Evolutionary conservation across 2,113 vertebrate genomes (phyloP), one percentile per base, ranked within the genome.

Genomic region (Ranitomeya variabilis): DNA sequence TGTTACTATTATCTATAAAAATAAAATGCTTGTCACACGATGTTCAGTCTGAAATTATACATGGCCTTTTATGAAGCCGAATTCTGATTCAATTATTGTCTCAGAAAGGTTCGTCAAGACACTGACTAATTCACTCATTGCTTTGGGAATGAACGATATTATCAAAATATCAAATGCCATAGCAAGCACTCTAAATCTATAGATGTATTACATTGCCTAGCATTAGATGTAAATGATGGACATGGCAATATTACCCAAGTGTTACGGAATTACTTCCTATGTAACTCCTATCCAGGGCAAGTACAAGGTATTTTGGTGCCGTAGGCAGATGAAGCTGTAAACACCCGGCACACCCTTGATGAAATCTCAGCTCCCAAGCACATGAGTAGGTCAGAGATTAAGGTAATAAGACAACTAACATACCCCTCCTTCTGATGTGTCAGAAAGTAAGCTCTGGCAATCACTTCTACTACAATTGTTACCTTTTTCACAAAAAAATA

Each of bases 1-100:
- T 66, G 85, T 66, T 79, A 26, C 37, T 54, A 26, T 86, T 86
- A 86, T 79, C 26, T 54, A 64, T n/a, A 79, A 64, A 79, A 79
- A 86, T 60, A 79, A 78, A 79, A 37, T n/a, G 77, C 18, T 55
- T 86, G 85, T 79, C 74, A 66, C 54, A 52, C 0, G 51, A 86
- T 23, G 73, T 86, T 60, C 64, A 57, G 26, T 23, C 37, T 62
- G 18, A 66, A 86, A 59, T 66, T 79, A 79, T 45, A 52, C 74
- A 45, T 55, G 71, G 23, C 85, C 85, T 86, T 51, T 66, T 18
- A 54, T 60, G 66, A 66, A 66, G 64, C 37, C 79, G 74, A 86
- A 64, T 26, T 86, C 74, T 78, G 85, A 86, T 74, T 66, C 45
- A 60, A 37, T 15, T 19, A 79, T 79, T 77, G 59, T 86, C 54